phyloP scores from a whole-genome alignment of 2,888 invertebrate species.

The Melanophora roralis region DNA sequence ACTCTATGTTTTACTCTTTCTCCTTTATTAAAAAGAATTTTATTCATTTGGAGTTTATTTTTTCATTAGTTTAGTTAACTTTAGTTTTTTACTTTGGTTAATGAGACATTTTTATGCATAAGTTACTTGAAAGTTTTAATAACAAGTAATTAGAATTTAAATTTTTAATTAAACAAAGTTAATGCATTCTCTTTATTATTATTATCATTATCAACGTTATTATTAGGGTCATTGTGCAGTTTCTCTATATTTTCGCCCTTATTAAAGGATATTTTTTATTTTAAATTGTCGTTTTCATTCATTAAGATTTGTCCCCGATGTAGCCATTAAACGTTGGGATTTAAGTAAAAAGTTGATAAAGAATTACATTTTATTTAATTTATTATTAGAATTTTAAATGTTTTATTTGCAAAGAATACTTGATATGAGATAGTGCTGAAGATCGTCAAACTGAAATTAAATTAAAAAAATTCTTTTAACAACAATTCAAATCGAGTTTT shows the following conservation, averaged over 20 bases:
- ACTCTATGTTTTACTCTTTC: slow-evolving; percentile 39
- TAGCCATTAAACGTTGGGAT: slow-evolving; percentile 13
- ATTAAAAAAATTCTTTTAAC: too few species aligned
- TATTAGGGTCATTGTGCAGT: slow-evolving; percentile 37
- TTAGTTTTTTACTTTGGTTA: slow-evolving; percentile 1
- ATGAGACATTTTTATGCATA: slow-evolving; percentile 54
- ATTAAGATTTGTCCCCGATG: not conserved
- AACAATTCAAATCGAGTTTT: too few species aligned
- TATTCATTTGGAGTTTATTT: slow-evolving; percentile 41
- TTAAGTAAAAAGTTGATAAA: too few species aligned
- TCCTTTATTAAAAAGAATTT: slow-evolving; percentile 55
- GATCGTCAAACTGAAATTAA: too few species aligned
- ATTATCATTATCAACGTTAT: slow-evolving; percentile 17
- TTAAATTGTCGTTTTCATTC: slow-evolving; percentile 25
- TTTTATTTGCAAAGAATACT: too few species aligned
- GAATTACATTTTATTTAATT: too few species aligned
- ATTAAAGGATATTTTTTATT: slow-evolving; percentile 20
- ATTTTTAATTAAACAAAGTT: slow-evolving; percentile 61
- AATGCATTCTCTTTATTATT: slow-evolving; percentile 48
- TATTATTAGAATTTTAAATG: too few species aligned
- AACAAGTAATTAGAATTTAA: slow-evolving; percentile 61
- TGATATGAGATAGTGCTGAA: too few species aligned
- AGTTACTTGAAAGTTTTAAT: slow-evolving; percentile 61
- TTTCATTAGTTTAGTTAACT: not conserved
- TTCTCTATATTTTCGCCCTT: slow-evolving; percentile 11